Evolutionary conservation across 1,140 invertebrate genomes (phyloP).

Genomic region (Drosophila ohnishii): DNA sequence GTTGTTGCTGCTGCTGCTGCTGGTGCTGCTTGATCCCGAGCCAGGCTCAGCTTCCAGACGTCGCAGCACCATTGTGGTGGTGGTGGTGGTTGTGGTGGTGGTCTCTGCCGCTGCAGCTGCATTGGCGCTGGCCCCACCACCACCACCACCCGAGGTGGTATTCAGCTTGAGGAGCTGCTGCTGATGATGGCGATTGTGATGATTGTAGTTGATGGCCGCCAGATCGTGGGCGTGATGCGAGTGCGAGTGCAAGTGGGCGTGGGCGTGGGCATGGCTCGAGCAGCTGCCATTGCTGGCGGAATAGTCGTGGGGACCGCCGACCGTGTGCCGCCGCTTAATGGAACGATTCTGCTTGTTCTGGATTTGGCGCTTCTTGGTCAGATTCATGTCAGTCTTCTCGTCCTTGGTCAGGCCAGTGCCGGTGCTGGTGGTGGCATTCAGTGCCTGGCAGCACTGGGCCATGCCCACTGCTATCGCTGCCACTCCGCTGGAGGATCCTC

Average conservation of each 20-base stretch:
- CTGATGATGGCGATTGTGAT: slow-evolving; percentile 72
- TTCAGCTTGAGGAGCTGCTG: slow-evolving; percentile 63
- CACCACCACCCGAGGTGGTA: slow-evolving; percentile 10
- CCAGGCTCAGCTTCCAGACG: slow-evolving; percentile 32
- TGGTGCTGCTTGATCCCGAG: slow-evolving; percentile 19
- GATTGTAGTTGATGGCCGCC: slow-evolving; percentile 70
- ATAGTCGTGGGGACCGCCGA: slow-evolving; percentile 93
- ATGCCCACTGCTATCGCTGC: slow-evolving; percentile 38
- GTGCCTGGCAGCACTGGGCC: slow-evolving; percentile 52
- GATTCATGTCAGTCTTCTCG: slow-evolving; percentile 92
- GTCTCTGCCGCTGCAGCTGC: slow-evolving; percentile 57
- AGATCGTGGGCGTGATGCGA: slow-evolving; percentile 38
- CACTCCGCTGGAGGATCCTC: slow-evolving; percentile 5
- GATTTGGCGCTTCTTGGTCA: slow-evolving; percentile 88
- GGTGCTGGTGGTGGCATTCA: slow-evolving; percentile 40
- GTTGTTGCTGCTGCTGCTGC: slow-evolving; percentile 58
- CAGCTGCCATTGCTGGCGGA: slow-evolving; percentile 49
- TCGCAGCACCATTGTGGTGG: slow-evolving; percentile 62
- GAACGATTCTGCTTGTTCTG: slow-evolving; percentile 85
- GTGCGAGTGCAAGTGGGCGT: not conserved
- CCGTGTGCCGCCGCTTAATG: slow-evolving; percentile 94
- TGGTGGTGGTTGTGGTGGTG: slow-evolving; percentile 69
- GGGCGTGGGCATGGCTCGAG: slow-evolving; percentile 11
- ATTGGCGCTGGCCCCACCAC: slow-evolving; percentile 4
- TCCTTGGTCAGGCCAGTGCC: slow-evolving; percentile 87